Evolutionary conservation across 1,140 invertebrate genomes (phyloP).

Genomic region (Tetragonula clypearis): DNA sequence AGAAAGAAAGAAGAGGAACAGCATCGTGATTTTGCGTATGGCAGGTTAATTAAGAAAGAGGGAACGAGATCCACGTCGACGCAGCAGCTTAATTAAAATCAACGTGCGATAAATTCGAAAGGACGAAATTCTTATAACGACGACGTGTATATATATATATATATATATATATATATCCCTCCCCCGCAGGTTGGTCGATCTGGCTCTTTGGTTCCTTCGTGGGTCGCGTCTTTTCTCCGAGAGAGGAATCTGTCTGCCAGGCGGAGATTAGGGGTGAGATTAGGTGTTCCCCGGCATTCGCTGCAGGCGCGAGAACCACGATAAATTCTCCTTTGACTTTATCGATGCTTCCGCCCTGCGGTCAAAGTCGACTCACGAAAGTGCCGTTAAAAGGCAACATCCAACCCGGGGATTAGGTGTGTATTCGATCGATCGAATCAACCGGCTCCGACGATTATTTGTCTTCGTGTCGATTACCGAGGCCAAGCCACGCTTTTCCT

Average conservation of each 20-base stretch:
- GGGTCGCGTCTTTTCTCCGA: neutral
- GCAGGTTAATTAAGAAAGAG: slow-evolving; percentile 63
- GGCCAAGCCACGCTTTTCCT: neutral
- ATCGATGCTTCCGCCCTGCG: slow-evolving; percentile 52
- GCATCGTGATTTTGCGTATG: neutral
- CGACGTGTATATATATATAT: slow-evolving; percentile 29
- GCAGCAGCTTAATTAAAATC: slow-evolving; percentile 70
- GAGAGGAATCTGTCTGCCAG: slow-evolving; percentile 38
- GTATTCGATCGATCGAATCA: slow-evolving; percentile 19
- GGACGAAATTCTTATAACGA: slow-evolving; percentile 51
- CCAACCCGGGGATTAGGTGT: slow-evolving; percentile 28
- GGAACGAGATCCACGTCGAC: neutral
- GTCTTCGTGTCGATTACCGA: slow-evolving; percentile 30
- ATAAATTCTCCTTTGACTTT: slow-evolving; percentile 67
- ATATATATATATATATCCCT: neutral
- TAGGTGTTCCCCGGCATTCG: slow-evolving; percentile 38
- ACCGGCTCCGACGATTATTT: slow-evolving; percentile 28
- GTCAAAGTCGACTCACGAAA: slow-evolving; percentile 52
- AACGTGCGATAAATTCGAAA: slow-evolving; percentile 72
- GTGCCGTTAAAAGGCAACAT: slow-evolving; percentile 59
- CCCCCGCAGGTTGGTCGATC: neutral
- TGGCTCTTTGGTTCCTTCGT: neutral
- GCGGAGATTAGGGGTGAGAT: slow-evolving; percentile 63
- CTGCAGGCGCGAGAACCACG: slow-evolving; percentile 46
- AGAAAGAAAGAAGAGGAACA: neutral